A percentile compares a stretch with the other conserved stretches of the same genome.
Conservation (phyloP, 2,113 vertebrate genomes). For the Aspidoscelis tigris region DNA sequence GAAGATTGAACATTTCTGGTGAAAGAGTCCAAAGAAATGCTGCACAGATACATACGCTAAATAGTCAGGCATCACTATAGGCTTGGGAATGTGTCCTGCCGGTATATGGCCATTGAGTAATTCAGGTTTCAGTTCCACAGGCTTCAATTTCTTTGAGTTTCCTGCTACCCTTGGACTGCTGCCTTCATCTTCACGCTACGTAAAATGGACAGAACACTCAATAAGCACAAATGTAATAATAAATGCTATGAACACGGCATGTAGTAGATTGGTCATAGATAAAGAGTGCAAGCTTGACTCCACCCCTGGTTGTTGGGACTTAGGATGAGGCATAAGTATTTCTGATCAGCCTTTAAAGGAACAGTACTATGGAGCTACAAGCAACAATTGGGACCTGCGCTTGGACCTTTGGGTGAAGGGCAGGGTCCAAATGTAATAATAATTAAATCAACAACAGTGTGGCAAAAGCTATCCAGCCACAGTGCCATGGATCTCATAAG, state of each 20-base stretch:
- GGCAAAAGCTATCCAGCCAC: no score
- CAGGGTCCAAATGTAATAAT: no score
- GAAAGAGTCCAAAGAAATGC: not conserved
- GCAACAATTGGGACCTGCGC: no score
- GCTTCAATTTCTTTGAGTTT: constrained; percentile 62
- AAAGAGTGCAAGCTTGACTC: not conserved
- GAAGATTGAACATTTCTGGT: not conserved
- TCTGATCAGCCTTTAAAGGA: no score
- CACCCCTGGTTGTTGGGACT: not conserved
- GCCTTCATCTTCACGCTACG: constrained; percentile 63
- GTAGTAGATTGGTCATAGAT: not conserved
- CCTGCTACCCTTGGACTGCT: constrained; percentile 66
- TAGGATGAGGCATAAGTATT: not conserved
- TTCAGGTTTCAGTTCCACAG: constrained; percentile 79
- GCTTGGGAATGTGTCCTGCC: constrained; percentile 92
- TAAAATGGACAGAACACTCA: constrained; percentile 34
- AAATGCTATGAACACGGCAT: not conserved
- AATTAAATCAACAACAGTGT: no score
- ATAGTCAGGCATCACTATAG: constrained; percentile 93
- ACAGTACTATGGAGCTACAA: no score
- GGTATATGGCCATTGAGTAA: constrained; percentile 89
- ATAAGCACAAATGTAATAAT: not conserved
- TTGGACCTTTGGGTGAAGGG: no score
- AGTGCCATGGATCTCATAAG: no score
- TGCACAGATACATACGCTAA: constrained; percentile 84